phyloP scores from a whole-genome alignment of 2,888 invertebrate species.

The Synanthedon andrenaeformis region DNA sequence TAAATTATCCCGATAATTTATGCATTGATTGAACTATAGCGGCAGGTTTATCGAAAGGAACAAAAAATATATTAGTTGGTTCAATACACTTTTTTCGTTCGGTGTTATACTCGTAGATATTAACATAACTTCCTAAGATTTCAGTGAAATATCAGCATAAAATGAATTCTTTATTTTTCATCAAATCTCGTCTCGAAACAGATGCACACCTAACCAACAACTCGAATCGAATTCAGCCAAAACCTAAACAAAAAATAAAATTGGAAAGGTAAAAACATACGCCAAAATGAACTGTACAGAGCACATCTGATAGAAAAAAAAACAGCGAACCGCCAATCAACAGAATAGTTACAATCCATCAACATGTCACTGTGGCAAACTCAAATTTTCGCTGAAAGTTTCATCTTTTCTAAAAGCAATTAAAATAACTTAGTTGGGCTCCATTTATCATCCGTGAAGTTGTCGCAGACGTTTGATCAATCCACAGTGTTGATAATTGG shows the following conservation, averaged over 20 bases:
- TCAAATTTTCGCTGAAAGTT: conserved; percentile 36
- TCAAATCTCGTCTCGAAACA: too few species aligned
- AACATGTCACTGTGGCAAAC: conserved; percentile 29
- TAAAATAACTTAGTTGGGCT: conserved; percentile 24
- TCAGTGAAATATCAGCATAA: too few species aligned
- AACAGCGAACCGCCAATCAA: conserved; percentile 46
- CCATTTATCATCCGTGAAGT: conserved; percentile 20
- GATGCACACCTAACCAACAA: background rate
- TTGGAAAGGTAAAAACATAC: background rate
- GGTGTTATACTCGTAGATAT: too few species aligned
- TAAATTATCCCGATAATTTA: too few species aligned
- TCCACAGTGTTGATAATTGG: background rate
- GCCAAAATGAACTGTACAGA: background rate
- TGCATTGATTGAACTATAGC: too few species aligned
- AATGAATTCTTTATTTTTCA: too few species aligned
- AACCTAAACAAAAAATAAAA: background rate
- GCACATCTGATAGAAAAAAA: conserved; percentile 10
- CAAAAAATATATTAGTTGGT: too few species aligned
- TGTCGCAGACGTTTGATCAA: background rate
- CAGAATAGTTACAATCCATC: conserved; percentile 44
- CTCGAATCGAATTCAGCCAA: background rate
- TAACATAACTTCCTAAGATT: too few species aligned
- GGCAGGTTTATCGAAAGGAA: too few species aligned
- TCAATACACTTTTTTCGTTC: too few species aligned
- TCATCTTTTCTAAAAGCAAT: conserved; percentile 26